phyloP scores from a whole-genome alignment of 2,113 vertebrate species.

The Tricholaema leucomelas region DNA sequence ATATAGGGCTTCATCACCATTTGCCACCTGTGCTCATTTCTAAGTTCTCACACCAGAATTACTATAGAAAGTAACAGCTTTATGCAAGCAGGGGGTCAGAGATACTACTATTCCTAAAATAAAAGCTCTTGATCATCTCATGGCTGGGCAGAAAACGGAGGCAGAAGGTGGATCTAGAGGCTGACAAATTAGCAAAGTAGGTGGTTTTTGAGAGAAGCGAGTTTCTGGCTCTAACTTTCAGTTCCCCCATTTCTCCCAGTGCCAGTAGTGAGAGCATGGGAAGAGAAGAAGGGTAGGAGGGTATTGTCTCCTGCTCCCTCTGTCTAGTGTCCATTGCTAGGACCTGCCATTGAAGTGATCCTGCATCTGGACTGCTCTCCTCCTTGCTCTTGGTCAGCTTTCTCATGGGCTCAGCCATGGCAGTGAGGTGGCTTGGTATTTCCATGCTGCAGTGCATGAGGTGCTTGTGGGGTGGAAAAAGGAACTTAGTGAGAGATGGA shows the following conservation, averaged over 20 bases:
- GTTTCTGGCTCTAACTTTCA: not conserved
- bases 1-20: not conserved
- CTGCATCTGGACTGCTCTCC: not conserved
- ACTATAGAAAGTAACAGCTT: conserved; percentile 14
- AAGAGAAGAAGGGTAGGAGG: not conserved
- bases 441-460: not conserved
- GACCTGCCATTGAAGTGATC: not conserved
- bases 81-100: not conserved
- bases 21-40: not conserved
- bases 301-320: not conserved
- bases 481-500: not conserved
- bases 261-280: not conserved
- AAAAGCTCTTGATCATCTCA: not conserved
- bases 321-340: not conserved
- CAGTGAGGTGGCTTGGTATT: not conserved
- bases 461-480: not conserved
- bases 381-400: not conserved
- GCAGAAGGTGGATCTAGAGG: not conserved
- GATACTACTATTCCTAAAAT: not conserved
- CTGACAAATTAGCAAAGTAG: not conserved
- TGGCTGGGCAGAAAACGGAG: not conserved
- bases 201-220: not conserved
- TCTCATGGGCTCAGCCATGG: not conserved
- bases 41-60: not conserved
- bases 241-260: not conserved